Percentiles rank a stretch among this genome's conserved stretches.
Evolutionary conservation across 2,113 vertebrate genomes (phyloP).

Genomic region (Brachyhypopomus occidentalis): DNA sequence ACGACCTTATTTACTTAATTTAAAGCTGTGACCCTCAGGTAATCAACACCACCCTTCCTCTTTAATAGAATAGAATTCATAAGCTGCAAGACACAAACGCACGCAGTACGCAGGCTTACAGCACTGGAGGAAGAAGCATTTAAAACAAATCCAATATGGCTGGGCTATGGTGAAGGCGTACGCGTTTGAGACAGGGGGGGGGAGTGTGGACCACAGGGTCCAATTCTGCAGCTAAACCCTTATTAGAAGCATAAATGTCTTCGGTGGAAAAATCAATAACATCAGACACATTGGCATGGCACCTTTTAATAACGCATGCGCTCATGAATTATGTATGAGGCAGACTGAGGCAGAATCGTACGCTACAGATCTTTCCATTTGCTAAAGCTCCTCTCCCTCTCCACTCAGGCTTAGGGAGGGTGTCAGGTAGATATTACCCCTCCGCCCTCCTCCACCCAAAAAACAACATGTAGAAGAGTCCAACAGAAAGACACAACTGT

Average conservation of each 20-base stretch:
- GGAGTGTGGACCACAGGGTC: neutral
- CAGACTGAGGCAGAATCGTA: neutral
- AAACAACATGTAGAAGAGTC: too few species aligned
- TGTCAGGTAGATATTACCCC: neutral
- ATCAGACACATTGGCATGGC: neutral
- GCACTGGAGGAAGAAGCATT: neutral
- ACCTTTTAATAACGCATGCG: constrained; percentile 31
- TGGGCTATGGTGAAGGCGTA: neutral
- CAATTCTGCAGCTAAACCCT: constrained; percentile 10
- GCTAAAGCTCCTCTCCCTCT: neutral
- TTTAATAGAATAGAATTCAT: neutral
- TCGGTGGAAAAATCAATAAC: constrained; percentile 37
- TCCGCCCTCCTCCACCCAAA: too few species aligned
- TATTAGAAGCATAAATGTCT: constrained; percentile 40
- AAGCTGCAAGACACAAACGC: neutral
- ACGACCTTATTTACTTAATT: neutral
- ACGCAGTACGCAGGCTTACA: neutral
- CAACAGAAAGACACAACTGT: too few species aligned
- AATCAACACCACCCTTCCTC: neutral
- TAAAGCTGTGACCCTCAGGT: neutral
- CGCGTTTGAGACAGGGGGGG: neutral
- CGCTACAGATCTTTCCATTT: neutral
- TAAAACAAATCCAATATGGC: neutral
- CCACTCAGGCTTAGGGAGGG: neutral
- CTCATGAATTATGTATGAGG: constrained; percentile 33